Evolutionary conservation across 2,888 invertebrate species (phyloP).

Genomic region (Cyrtodaria siliqua): DNA sequence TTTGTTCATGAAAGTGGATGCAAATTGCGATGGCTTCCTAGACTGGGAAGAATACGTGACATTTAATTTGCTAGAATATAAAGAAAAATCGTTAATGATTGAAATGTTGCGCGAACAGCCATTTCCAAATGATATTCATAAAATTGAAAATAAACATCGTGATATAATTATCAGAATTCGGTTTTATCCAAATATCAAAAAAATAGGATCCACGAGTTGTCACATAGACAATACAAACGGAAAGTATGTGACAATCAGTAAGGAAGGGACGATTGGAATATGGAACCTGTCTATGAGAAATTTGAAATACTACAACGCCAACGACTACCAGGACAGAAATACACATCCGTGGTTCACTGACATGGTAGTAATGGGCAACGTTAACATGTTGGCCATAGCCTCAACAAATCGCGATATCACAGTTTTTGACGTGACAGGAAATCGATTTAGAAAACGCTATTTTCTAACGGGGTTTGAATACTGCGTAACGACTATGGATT

Average conservation of each 20-base stretch:
- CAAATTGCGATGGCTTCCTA: conserved; percentile 88
- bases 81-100: conserved; percentile 79
- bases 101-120: conserved; percentile 74
- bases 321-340: conserved; percentile 87
- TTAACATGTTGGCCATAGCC: conserved; percentile 92
- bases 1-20: conserved; percentile 85
- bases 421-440: conserved; percentile 90
- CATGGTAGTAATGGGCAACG: conserved; percentile 91
- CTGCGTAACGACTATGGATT: conserved; percentile 88
- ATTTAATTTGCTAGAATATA: conserved; percentile 91
- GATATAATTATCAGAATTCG: conserved; percentile 88
- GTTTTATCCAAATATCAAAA: conserved; percentile 72
- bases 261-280: conserved; percentile 92
- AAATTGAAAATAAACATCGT: conserved; percentile 89
- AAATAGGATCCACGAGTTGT: conserved; percentile 40
- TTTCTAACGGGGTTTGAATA: conserved; percentile 89
- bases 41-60: conserved; percentile 93
- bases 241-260: conserved; percentile 91
- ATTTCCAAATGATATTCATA: conserved; percentile 85
- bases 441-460: conserved; percentile 87
- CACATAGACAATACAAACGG: conserved; percentile 89
- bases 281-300: conserved; percentile 91
- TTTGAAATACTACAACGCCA: conserved; percentile 76
- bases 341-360: conserved; percentile 90
- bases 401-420: conserved; percentile 92